These are phyloP conservation scores for Lamellibrachia luymesi DNA, from an alignment of 1,140 invertebrate species.

Conservation along the genomic window DNA sequence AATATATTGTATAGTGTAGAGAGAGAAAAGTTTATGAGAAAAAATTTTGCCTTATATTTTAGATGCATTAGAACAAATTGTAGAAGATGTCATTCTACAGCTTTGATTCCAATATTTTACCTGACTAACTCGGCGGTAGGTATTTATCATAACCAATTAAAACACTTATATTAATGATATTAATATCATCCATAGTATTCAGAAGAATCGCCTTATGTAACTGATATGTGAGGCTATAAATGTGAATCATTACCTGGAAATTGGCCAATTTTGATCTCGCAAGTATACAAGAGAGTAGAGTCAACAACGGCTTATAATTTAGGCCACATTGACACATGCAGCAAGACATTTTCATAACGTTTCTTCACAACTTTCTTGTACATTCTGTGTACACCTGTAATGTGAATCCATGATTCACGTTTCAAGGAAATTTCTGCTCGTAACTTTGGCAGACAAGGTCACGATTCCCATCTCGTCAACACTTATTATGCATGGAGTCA, in stretches of 20 bases:
- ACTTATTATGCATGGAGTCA: background rate
- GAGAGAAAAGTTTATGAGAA: too few species aligned
- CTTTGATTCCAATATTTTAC: too few species aligned
- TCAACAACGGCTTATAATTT: background rate
- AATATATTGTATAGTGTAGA: too few species aligned
- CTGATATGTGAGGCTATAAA: background rate
- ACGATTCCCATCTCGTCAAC: background rate
- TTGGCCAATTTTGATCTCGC: background rate
- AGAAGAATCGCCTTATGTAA: background rate
- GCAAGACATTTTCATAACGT: background rate
- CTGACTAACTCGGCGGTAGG: too few species aligned
- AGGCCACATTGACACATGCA: background rate
- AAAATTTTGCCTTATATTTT: too few species aligned
- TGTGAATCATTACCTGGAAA: background rate
- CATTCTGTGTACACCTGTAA: background rate
- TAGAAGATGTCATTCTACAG: too few species aligned
- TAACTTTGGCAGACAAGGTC: background rate
- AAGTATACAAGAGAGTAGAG: background rate
- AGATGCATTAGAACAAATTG: too few species aligned
- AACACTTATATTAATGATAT: too few species aligned
- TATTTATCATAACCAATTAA: too few species aligned
- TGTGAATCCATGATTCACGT: background rate
- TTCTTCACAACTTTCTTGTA: background rate
- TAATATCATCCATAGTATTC: background rate
- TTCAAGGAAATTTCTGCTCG: background rate